Evolutionary conservation across 2,797 vertebrate species (phyloP), one percentile per base, ranked within the genome.

Genomic region (Martes flavigula): DNA sequence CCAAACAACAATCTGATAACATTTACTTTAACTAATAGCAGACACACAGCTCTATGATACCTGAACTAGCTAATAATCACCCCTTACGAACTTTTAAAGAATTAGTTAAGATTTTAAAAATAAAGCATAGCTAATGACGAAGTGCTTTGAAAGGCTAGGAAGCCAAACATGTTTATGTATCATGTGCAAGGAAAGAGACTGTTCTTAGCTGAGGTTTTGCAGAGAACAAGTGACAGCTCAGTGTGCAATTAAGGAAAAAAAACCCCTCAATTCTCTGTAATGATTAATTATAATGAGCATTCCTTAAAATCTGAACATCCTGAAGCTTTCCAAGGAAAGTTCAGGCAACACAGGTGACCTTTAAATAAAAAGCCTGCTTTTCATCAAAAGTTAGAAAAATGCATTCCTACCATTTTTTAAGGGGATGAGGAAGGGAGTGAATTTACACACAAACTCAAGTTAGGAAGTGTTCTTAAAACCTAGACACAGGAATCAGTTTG

Each of bases 301-400:
- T 94, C 40, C 75, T 95, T 70, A 94, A 97, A 97, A 96, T 94
- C 0, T 82, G 70, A 97, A 95, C 82, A 87, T 86, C 46, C 51
- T 84, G 75, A 97, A 97, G 78, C 84, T 97, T 93, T 79, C 92
- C 70, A 96, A 94, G 86, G 60, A 88, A 97, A 79, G 62, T 96
- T 97, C 93, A 96, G 77, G 86, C 56, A 97, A 95, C 83, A 97
- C 23, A 97, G 83, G 78, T 96, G 94, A 95, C 94, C 90, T 97
- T 97, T 96, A 97, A 90, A 96, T 96, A 90, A 97, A 97, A 96
- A 96, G 83, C 27, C 38, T 88, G 46, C 40, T 98, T 97, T 95
- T 95, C 35, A 95, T 96, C 25, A 87, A 77, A 97, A 94, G 72
- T 95, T 83, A 90, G 70, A 95, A 96, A 97, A 94, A 86, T 78